Evolutionary conservation across 2,113 vertebrate species (phyloP).

Genomic region (Stomatorhinus ivindoensis): DNA sequence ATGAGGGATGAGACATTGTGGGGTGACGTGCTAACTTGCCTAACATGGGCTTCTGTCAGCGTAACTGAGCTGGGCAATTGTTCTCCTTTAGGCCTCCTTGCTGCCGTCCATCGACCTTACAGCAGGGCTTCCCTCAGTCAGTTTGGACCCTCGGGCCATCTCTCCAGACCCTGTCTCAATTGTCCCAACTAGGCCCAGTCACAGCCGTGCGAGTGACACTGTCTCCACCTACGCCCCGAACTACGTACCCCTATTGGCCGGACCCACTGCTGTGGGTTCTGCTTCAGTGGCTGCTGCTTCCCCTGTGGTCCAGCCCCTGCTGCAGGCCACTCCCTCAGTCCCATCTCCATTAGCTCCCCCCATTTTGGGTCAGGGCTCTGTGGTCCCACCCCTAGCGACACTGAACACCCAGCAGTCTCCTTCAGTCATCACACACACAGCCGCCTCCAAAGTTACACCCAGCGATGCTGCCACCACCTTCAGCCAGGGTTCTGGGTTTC

Average conservation of each 20-base stretch:
- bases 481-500: conserved; percentile 66
- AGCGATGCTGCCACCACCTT: conserved; percentile 69
- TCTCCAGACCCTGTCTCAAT: conserved; percentile 52
- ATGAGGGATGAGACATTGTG: background rate
- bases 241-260: conserved; percentile 53
- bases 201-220: conserved; percentile 19
- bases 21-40: background rate
- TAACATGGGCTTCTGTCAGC: background rate
- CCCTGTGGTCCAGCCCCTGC: conserved; percentile 22
- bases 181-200: conserved; percentile 37
- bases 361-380: conserved; percentile 34
- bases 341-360: conserved; percentile 39
- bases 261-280: conserved; percentile 23
- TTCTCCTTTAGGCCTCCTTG: conserved; percentile 55
- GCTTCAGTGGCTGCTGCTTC: background rate
- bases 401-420: conserved; percentile 41
- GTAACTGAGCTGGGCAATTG: background rate
- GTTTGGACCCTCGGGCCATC: conserved; percentile 56
- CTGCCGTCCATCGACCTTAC: conserved; percentile 59
- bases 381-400: conserved; percentile 31
- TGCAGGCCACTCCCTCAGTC: conserved; percentile 23
- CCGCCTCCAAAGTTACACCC: conserved; percentile 66
- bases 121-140: conserved; percentile 45
- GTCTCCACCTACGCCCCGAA: conserved; percentile 35
- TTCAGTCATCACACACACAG: conserved; percentile 72